phyloP scores from a whole-genome alignment of 1,140 invertebrate species.

The Aleiodes sp. region DNA sequence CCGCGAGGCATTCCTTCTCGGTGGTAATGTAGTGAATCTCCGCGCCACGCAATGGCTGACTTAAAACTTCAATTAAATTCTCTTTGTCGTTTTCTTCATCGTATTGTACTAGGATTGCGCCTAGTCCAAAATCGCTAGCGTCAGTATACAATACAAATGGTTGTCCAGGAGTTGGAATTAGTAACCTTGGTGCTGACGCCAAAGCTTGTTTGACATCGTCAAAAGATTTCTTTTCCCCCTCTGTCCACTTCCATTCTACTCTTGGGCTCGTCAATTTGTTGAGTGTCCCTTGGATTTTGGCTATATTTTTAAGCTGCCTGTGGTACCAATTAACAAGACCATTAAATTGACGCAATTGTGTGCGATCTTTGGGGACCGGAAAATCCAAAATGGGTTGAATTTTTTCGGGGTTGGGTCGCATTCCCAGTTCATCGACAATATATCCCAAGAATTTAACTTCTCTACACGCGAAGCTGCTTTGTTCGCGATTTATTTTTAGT shows the following conservation, averaged over 20 bases:
- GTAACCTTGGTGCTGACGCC: background rate
- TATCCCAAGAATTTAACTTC: conserved; percentile 47
- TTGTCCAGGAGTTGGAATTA: background rate
- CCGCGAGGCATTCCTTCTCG: conserved; percentile 63
- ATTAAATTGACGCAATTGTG: conserved; percentile 22
- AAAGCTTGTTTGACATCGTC: conserved; percentile 18
- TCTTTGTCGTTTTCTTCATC: conserved; percentile 34
- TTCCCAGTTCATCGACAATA: conserved; percentile 33
- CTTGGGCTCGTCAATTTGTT: conserved; percentile 21
- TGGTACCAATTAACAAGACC: conserved; percentile 24
- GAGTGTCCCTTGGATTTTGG: background rate
- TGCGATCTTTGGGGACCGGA: conserved; percentile 6
- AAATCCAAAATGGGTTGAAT: conserved; percentile 25
- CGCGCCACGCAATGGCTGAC: conserved; percentile 45
- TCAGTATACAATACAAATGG: background rate
- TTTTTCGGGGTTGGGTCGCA: conserved; percentile 37
- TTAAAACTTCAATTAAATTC: conserved; percentile 55
- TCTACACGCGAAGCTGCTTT: conserved; percentile 30
- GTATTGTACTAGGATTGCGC: conserved; percentile 43
- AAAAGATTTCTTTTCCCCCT: conserved; percentile 44
- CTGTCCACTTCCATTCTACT: conserved; percentile 26
- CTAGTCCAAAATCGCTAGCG: background rate
- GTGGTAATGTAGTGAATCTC: conserved; percentile 52
- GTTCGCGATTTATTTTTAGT: conserved; percentile 20
- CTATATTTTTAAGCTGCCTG: conserved; percentile 16